These are phyloP conservation scores for Elysia chlorotica DNA, from an alignment of 1,140 invertebrate species.

Conservation along the genomic window DNA sequence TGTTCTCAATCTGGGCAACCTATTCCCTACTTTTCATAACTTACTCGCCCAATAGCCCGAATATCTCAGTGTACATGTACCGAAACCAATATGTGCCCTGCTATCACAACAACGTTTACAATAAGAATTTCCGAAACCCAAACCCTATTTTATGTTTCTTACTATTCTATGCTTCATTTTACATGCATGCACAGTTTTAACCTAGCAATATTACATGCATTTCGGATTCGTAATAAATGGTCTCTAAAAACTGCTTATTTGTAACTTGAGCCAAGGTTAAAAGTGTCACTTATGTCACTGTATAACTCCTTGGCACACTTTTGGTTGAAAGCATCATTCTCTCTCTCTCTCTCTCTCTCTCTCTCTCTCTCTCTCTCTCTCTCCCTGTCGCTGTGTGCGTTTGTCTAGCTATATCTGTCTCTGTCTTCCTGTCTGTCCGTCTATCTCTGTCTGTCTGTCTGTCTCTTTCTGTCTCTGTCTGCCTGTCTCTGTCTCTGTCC, in stretches of 20 bases:
- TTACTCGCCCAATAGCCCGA: too few relatives aligned
- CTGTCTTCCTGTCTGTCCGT: neutral
- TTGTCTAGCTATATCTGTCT: neutral
- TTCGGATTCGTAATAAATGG: neutral
- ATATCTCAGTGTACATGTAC: too few relatives aligned
- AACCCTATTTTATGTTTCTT: neutral
- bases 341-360: neutral
- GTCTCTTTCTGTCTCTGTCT: neutral
- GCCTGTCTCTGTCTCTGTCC: neutral
- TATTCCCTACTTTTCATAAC: too few relatives aligned
- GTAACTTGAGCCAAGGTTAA: neutral
- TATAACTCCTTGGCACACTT: too few relatives aligned
- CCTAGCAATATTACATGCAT: neutral
- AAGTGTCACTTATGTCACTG: too few relatives aligned
- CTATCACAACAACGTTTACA: too few relatives aligned
- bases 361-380: neutral
- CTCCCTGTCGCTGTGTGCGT: neutral
- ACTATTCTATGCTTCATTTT: neutral
- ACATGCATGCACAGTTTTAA: too few relatives aligned
- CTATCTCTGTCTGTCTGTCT: neutral
- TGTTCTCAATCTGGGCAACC: too few relatives aligned
- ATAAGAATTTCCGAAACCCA: neutral
- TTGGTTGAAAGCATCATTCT: too few relatives aligned
- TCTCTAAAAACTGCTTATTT: neutral
- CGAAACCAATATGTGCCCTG: too few relatives aligned